Evolutionary conservation across 2,797 vertebrate genomes (phyloP).

Genomic region (Gorsachius magnificus): DNA sequence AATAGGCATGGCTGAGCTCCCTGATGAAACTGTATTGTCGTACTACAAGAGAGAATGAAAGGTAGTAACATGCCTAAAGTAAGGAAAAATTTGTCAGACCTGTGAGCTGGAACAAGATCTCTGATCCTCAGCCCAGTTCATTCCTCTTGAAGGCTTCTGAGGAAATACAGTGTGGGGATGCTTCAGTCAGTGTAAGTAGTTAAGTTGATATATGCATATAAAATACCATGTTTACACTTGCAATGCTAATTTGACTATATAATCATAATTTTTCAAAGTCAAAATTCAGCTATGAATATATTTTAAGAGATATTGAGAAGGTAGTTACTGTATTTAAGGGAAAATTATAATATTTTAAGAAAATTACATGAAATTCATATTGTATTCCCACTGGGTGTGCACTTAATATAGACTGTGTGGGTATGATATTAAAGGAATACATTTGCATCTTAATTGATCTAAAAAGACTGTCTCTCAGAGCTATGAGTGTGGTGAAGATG

Average conservation of each 20-base stretch:
- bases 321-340: not conserved
- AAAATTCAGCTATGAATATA: not conserved
- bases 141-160: not conserved
- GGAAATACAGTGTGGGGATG: not conserved
- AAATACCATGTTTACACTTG: not conserved
- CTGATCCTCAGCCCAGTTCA: fast-evolving
- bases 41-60: not conserved
- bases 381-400: not conserved
- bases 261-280: not conserved
- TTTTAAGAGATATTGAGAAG: not conserved
- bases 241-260: not conserved
- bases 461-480: not conserved
- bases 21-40: not conserved
- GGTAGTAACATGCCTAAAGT: not conserved
- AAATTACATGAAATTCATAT: not conserved
- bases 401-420: not conserved
- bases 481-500: fast-evolving
- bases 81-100: not conserved
- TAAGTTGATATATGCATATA: not conserved
- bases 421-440: not conserved
- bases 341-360: not conserved
- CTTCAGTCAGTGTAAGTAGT: not conserved
- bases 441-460: not conserved
- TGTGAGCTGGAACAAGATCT: not conserved
- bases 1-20: not conserved